Evolutionary conservation across 2,113 vertebrate species (phyloP).

Genomic region (Myiagra hebetior): DNA sequence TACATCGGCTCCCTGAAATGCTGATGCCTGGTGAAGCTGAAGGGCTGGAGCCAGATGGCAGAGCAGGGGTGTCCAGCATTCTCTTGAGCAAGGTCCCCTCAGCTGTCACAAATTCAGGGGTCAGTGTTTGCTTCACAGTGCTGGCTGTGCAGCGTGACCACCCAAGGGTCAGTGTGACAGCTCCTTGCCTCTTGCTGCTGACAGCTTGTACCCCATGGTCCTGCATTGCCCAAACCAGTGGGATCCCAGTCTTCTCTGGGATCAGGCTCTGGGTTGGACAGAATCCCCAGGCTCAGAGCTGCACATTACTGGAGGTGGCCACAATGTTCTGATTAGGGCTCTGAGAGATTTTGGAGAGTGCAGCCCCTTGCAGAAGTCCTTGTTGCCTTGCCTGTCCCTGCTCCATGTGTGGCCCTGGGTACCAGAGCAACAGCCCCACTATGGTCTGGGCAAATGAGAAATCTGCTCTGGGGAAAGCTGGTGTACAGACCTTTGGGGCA

Average conservation of each 20-base stretch:
- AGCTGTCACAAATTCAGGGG: neutral
- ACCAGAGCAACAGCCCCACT: accelerated
- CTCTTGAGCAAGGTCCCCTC: neutral
- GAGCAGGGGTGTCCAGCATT: neutral
- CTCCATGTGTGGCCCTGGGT: neutral
- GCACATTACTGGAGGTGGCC: neutral
- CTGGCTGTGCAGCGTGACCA: neutral
- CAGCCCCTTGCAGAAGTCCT: neutral
- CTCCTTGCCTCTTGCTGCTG: neutral
- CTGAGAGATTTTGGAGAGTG: neutral
- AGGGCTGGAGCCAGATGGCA: neutral
- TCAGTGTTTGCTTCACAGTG: neutral
- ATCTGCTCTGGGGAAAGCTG: neutral
- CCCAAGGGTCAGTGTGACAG: too few relatives aligned
- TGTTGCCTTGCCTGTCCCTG: neutral
- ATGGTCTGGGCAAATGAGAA: neutral
- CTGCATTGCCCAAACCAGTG: neutral
- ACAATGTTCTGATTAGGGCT: neutral
- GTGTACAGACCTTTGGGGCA: neutral
- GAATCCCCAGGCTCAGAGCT: neutral
- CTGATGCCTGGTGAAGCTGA: neutral
- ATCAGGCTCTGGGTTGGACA: neutral
- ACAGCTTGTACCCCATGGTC: accelerated
- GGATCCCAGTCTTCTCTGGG: neutral
- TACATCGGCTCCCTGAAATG: neutral